These are phyloP conservation scores for Chromobotia macracanthus DNA, from an alignment of 2,797 vertebrate genomes.

Conservation along the genomic window DNA sequence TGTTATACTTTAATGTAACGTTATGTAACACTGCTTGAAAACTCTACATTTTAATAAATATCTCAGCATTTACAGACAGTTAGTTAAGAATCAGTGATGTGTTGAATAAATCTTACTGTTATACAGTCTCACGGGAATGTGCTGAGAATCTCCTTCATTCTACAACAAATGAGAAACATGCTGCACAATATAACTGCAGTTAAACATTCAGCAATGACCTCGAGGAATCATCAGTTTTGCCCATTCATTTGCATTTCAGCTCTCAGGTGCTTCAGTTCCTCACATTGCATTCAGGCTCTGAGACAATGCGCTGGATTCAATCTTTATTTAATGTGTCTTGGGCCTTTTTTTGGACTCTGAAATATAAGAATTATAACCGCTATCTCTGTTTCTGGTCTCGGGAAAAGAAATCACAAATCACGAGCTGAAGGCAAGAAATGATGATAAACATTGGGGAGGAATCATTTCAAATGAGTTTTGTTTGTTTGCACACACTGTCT, in stretches of 20 bases:
- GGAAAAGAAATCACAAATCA: conserved; percentile 19
- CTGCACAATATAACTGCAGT: too few species aligned
- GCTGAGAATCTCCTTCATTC: too few species aligned
- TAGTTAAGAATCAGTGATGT: too few species aligned
- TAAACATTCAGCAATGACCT: too few species aligned
- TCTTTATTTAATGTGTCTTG: conserved; percentile 7
- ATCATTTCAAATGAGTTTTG: neutral
- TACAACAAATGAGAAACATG: too few species aligned
- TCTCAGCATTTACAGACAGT: too few species aligned
- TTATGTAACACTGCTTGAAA: too few species aligned
- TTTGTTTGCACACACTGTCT: neutral
- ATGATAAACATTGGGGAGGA: neutral
- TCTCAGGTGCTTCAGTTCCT: conserved; percentile 2
- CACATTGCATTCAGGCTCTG: conserved; percentile 15
- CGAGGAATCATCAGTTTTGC: neutral
- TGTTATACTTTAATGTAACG: too few species aligned
- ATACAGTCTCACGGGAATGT: too few species aligned
- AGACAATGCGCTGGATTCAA: conserved; percentile 15
- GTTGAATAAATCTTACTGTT: too few species aligned
- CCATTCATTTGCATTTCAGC: neutral
- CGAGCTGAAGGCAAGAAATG: neutral
- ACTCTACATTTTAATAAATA: too few species aligned
- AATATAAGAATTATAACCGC: neutral
- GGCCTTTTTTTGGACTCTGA: neutral
- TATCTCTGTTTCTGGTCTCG: conserved; percentile 9